These are phyloP conservation scores for Dyspetes luteomarginatus DNA, from an alignment of 2,888 invertebrate genomes.

Conservation along the genomic window DNA sequence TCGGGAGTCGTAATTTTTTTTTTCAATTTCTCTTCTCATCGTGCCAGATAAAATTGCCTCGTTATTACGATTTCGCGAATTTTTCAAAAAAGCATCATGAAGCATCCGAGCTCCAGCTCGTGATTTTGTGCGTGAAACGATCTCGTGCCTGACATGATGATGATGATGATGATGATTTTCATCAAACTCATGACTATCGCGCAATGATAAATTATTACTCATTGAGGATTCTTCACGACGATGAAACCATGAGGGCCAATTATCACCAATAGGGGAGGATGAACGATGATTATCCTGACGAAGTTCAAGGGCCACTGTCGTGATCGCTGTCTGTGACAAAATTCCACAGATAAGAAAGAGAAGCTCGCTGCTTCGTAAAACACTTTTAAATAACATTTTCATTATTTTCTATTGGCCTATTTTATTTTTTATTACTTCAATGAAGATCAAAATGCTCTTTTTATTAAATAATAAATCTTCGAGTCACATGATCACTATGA, in stretches of 20 bases:
- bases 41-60: not conserved
- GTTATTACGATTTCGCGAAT: constrained; percentile 39
- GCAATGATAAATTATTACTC: constrained; percentile 16
- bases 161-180: constrained; percentile 33
- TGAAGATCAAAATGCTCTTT: not conserved
- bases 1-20: constrained; percentile 31
- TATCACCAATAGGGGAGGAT: constrained; percentile 14
- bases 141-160: constrained; percentile 31
- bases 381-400: constrained; percentile 36
- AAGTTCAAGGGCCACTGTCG: constrained; percentile 8
- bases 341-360: not conserved
- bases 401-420: constrained; percentile 1
- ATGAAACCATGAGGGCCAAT: constrained; percentile 53
- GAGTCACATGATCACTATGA: constrained; percentile 59
- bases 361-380: constrained; percentile 6
- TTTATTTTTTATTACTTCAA: not conserved
- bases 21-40: constrained; percentile 4
- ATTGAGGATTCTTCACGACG: constrained; percentile 36
- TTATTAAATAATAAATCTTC: not conserved
- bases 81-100: constrained; percentile 39
- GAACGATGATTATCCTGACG: constrained; percentile 26
- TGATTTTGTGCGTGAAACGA: constrained; percentile 5
- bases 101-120: constrained; percentile 1
- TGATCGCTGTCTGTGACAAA: not conserved
- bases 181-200: constrained; percentile 37